phyloP scores from a whole-genome alignment of 2,888 invertebrate genomes.

The Cantharis lateralis region DNA sequence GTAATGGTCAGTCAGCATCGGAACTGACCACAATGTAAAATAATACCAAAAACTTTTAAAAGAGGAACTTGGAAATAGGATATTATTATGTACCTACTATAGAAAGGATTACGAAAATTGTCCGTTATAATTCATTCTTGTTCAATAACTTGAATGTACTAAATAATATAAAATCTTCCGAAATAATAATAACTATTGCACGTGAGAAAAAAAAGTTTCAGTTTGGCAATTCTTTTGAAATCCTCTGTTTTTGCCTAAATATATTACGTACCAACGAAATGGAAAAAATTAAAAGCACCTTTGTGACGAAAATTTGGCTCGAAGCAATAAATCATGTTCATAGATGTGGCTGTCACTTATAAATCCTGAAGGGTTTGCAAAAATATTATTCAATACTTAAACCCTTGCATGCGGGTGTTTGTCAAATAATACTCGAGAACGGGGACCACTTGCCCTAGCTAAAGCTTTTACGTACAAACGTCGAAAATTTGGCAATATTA shows the following conservation, averaged over 20 bases:
- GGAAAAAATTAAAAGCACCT: no score
- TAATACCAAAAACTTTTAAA: conserved; percentile 17
- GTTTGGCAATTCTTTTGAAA: neutral
- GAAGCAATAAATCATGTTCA: conserved; percentile 6
- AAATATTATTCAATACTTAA: conserved; percentile 12
- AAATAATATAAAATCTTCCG: neutral
- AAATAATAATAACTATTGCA: no score
- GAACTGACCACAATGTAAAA: conserved; percentile 30
- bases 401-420: conserved; percentile 28
- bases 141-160: neutral
- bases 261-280: neutral
- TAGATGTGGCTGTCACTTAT: conserved; percentile 5
- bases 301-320: no score
- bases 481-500: conserved; percentile 15
- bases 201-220: neutral
- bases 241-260: neutral
- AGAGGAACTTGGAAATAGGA: conserved; percentile 26
- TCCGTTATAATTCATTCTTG: conserved; percentile 10
- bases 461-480: neutral
- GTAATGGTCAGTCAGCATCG: conserved; percentile 25
- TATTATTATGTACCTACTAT: conserved; percentile 7
- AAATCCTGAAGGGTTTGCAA: neutral
- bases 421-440: conserved; percentile 12
- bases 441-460: neutral
- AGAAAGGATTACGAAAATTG: conserved; percentile 27